These are phyloP conservation scores for Australoheros scitulus DNA, from an alignment of 2,113 vertebrate species.

Conservation along the genomic window DNA sequence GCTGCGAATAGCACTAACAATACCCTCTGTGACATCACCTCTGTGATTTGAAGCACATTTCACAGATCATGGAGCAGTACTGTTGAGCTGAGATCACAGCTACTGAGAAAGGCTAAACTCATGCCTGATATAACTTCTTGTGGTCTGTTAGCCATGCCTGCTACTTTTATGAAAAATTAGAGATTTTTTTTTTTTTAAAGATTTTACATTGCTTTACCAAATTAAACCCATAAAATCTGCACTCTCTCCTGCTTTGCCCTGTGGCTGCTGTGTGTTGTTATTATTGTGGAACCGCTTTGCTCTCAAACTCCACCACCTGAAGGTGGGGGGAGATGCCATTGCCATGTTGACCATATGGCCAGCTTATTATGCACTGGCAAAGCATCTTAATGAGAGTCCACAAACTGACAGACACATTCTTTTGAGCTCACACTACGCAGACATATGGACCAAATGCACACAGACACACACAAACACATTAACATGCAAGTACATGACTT, in stretches of 20 bases:
- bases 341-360: constrained; percentile 60
- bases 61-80: constrained; percentile 51
- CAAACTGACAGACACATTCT: constrained; percentile 57
- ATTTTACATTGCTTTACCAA: neutral
- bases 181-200: neutral
- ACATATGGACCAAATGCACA: neutral
- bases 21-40: constrained; percentile 47
- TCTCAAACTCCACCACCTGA: constrained; percentile 50
- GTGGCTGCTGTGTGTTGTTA: constrained; percentile 16
- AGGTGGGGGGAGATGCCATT: constrained; percentile 23
- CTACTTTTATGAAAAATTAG: neutral
- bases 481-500: constrained; percentile 7
- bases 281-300: constrained; percentile 19
- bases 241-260: neutral
- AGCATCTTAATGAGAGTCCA: constrained; percentile 64
- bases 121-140: constrained; percentile 7
- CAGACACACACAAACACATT: constrained; percentile 21
- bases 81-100: constrained; percentile 41
- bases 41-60: constrained; percentile 58
- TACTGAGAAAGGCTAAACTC: constrained; percentile 26
- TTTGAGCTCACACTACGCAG: constrained; percentile 34
- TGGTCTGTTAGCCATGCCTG: neutral
- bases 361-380: constrained; percentile 57
- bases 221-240: constrained; percentile 9
- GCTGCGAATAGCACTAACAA: constrained; percentile 51